phyloP scores from a whole-genome alignment of 2,113 vertebrate species.

The Origma solitaria region DNA sequence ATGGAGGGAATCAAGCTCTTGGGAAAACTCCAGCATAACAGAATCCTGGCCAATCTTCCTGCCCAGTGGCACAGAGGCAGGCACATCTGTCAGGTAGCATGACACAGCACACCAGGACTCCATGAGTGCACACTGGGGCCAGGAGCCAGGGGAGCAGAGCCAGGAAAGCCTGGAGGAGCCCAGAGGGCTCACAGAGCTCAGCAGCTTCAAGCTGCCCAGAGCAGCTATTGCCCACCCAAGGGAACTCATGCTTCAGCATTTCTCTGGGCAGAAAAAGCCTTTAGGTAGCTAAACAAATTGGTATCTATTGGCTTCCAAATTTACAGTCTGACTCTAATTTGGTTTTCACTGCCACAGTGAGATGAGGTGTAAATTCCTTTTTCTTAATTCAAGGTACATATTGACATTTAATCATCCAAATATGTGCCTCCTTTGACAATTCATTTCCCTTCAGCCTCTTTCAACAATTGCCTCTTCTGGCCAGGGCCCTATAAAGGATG shows the following conservation, averaged over 20 bases:
- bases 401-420: conserved; percentile 52
- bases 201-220: neutral
- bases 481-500: neutral
- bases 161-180: neutral
- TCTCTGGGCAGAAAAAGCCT: neutral
- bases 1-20: neutral
- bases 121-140: fast-evolving
- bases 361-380: neutral
- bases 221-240: neutral
- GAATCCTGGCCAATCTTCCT: neutral
- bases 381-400: conserved; percentile 36
- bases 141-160: neutral
- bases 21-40: neutral
- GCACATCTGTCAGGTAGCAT: neutral
- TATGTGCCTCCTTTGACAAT: conserved; percentile 9
- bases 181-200: neutral
- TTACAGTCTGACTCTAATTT: neutral
- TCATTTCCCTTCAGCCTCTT: conserved; percentile 33
- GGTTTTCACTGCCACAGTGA: neutral
- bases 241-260: neutral
- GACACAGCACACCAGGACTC: neutral
- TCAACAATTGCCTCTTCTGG: neutral
- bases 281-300: neutral
- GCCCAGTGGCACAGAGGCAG: neutral
- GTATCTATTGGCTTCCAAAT: neutral